Conservation (phyloP, 2,888 invertebrate genomes). For the Pristionchus arcanus region DNA sequence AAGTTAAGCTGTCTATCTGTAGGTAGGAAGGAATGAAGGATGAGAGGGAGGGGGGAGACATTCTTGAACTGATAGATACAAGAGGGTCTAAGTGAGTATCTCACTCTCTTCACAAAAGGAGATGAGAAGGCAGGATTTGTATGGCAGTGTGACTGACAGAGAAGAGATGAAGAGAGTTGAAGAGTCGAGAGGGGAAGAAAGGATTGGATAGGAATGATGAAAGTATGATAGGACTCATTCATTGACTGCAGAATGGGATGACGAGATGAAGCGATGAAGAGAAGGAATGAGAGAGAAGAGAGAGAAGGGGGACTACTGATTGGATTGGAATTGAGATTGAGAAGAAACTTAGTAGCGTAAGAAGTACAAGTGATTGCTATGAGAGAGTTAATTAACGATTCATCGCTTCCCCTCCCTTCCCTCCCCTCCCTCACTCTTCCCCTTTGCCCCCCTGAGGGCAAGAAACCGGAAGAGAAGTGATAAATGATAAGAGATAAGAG, state of each 20-base stretch:
- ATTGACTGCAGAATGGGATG: neutral
- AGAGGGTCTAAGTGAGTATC: constrained; percentile 25
- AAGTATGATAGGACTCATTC: neutral
- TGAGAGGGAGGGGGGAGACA: neutral
- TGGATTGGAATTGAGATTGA: constrained; percentile 27
- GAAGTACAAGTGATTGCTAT: constrained; percentile 13
- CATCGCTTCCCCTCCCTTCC: neutral
- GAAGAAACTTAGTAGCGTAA: constrained; percentile 38
- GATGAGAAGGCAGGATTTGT: constrained; percentile 11
- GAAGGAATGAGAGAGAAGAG: neutral
- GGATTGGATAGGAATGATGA: constrained; percentile 3
- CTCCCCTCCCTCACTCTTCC: constrained; percentile 6
- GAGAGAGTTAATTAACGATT: constrained; percentile 27
- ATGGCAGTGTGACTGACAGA: constrained; percentile 36
- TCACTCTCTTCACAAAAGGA: constrained; percentile 17
- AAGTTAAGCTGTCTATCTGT: neutral
- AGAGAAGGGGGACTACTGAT: neutral
- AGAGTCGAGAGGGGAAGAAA: constrained; percentile 12
- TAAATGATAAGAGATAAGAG: constrained; percentile 53
- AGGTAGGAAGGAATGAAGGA: neutral
- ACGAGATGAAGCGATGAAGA: neutral
- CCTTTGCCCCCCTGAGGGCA: constrained; percentile 35
- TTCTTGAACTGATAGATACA: constrained; percentile 33
- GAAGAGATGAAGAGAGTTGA: too few relatives aligned
- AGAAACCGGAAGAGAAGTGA: constrained; percentile 28